Evolutionary conservation across 2,888 invertebrate species (phyloP).

Genomic region (Masnerella sp.): DNA sequence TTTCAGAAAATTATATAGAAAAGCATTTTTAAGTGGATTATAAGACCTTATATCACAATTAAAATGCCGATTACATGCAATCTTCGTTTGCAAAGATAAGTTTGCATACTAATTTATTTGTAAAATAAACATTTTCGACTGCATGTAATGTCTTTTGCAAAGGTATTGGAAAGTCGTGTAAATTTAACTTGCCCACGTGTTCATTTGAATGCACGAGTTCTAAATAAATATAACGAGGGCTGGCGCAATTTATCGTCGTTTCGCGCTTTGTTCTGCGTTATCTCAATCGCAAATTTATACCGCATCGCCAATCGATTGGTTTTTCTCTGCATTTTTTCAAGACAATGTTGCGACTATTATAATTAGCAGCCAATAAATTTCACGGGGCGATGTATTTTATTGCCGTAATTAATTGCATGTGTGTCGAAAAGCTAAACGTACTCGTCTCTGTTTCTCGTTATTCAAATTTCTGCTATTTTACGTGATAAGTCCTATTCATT

Average conservation of each 20-base stretch:
- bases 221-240: conserved; percentile 37
- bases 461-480: conserved; percentile 37
- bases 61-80: no score
- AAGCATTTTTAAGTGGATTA: no score
- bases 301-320: neutral
- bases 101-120: no score
- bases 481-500: conserved; percentile 28
- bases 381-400: conserved; percentile 15
- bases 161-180: conserved; percentile 33
- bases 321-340: conserved; percentile 6
- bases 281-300: conserved; percentile 13
- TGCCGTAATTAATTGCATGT: conserved; percentile 32
- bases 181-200: conserved; percentile 47
- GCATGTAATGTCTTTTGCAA: conserved; percentile 8
- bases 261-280: conserved; percentile 35
- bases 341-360: conserved; percentile 11
- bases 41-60: no score
- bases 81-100: no score
- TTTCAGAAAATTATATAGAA: no score
- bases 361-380: conserved; percentile 36
- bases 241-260: conserved; percentile 29
- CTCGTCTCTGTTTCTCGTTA: conserved; percentile 7
- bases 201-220: conserved; percentile 42
- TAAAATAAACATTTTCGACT: neutral
- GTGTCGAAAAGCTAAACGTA: conserved; percentile 12